Evolutionary conservation across 2,888 invertebrate genomes (phyloP).

Genomic region (Allygus modestus): DNA sequence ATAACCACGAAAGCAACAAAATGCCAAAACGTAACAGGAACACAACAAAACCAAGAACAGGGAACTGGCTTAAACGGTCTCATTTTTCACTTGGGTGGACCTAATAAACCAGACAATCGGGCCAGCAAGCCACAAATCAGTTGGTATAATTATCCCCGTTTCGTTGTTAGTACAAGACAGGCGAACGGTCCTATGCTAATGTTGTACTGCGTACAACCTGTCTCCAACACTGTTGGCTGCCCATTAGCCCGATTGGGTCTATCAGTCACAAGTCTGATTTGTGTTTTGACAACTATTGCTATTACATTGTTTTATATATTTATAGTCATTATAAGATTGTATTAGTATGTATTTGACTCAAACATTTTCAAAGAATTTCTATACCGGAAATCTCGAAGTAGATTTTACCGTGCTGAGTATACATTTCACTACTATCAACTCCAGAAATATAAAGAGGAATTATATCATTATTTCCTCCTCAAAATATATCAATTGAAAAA

Average conservation of each 20-base stretch:
- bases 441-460: no score
- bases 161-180: constrained; percentile 3
- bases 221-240: not conserved
- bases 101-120: not conserved
- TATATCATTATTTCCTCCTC: no score
- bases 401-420: no score
- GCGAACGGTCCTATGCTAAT: constrained; percentile 3
- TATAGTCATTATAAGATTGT: no score
- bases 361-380: no score
- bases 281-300: not conserved
- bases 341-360: no score
- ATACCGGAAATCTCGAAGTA: no score
- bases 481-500: no score
- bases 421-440: no score
- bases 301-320: not conserved
- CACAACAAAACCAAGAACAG: not conserved
- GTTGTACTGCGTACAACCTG: not conserved
- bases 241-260: not conserved
- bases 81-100: not conserved
- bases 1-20: not conserved
- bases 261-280: not conserved
- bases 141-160: not conserved
- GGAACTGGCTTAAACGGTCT: not conserved
- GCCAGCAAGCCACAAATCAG: not conserved
- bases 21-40: not conserved